phyloP scores from a whole-genome alignment of 2,888 invertebrate species.

The Marronus borbonicus region DNA sequence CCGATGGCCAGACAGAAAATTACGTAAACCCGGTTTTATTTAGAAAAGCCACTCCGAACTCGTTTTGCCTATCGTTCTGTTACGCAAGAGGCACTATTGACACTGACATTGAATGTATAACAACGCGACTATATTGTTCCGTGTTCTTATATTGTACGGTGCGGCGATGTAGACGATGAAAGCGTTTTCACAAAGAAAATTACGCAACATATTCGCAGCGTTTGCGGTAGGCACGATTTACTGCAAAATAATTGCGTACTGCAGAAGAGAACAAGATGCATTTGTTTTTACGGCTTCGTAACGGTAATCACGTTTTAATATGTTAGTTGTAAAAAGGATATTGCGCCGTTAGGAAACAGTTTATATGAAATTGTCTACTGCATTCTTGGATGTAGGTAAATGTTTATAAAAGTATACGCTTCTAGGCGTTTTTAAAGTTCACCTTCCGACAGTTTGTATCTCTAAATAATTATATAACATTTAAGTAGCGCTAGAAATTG shows the following conservation, averaged over 20 bases:
- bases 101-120: conserved; percentile 9
- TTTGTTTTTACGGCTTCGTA: background rate
- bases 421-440: conserved; percentile 25
- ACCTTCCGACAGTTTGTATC: conserved; percentile 5
- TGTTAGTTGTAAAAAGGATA: background rate
- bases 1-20: conserved; percentile 26
- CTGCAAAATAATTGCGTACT: too few species aligned
- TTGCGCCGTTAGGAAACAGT: conserved; percentile 22
- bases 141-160: background rate
- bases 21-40: conserved; percentile 25
- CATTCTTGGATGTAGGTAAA: conserved; percentile 35
- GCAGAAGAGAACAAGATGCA: too few species aligned
- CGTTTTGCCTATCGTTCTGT: conserved; percentile 6
- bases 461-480: conserved; percentile 34
- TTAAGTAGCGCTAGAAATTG: conserved; percentile 24
- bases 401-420: conserved; percentile 27
- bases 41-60: conserved; percentile 7
- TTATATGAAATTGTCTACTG: conserved; percentile 40
- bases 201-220: too few species aligned
- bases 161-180: background rate
- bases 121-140: background rate
- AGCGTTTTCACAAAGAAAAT: background rate
- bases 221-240: too few species aligned
- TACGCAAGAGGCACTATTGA: background rate
- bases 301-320: background rate